Conservation (phyloP, 2,797 vertebrate genomes). For the Hippocampus kuda region DNA sequence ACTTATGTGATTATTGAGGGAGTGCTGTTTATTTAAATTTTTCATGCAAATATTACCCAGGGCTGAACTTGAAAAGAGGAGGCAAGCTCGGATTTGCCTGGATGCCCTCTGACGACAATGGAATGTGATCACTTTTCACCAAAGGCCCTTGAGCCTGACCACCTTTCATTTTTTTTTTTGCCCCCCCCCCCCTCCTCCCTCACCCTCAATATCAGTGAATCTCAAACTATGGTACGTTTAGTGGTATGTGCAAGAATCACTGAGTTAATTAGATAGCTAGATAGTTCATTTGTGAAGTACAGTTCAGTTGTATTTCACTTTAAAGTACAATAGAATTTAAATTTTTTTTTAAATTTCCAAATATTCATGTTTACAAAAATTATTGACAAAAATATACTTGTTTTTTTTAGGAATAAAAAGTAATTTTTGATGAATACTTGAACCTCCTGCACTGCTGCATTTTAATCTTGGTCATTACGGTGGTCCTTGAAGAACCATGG, state of each 20-base stretch:
- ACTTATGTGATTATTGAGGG: slow-evolving; percentile 4
- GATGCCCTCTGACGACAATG: slow-evolving; percentile 63
- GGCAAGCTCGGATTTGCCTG: slow-evolving; percentile 62
- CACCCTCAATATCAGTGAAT: slow-evolving; percentile 5
- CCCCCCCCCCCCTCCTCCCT: slow-evolving; percentile 32
- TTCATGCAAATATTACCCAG: slow-evolving; percentile 22
- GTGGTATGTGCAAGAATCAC: background rate
- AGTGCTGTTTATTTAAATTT: slow-evolving; percentile 2
- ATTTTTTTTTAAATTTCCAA: background rate
- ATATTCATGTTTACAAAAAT: background rate
- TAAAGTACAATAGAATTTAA: background rate
- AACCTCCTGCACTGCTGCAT: background rate
- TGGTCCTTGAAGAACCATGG: background rate
- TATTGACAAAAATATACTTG: background rate
- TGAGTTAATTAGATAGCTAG: background rate
- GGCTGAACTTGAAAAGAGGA: slow-evolving; percentile 33
- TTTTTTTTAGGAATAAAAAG: too few species aligned
- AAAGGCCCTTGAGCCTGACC: slow-evolving; percentile 62
- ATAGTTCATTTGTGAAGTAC: background rate
- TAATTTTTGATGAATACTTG: background rate
- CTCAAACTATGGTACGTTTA: background rate
- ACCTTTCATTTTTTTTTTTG: slow-evolving; percentile 53
- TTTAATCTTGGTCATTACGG: background rate
- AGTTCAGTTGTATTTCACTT: background rate
- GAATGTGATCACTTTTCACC: slow-evolving; percentile 65